Base-by-base conservation (phyloP, 2,797 vertebrate species). In the Agapornis canus region DNA sequence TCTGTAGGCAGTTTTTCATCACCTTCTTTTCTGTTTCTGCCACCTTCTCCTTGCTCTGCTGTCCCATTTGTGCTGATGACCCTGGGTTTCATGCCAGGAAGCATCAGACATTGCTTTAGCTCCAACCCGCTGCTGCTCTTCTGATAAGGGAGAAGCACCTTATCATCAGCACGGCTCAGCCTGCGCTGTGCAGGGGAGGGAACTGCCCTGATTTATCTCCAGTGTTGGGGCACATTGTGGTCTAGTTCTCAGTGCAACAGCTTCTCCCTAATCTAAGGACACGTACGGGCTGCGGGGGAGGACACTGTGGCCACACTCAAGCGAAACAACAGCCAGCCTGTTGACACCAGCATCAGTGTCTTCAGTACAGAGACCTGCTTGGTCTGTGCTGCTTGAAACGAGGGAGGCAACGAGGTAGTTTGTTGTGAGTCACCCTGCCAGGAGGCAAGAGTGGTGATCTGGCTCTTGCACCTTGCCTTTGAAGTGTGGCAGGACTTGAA, bases 211-310 rank as follows among this genome's bases (percentile, higher is more conserved):
- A 22, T 64, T 48, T 40, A 20, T 23, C 69, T 35, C 2, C 43
- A 8, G 17, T 60, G 27, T 54, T 3, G 5, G 49, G 32, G 6
- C 40, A 52, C 11, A 2, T 2, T 43, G 26, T 37, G 47, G n/a
- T 48, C 77, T 86, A 51, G 8, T 51, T 26, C 72, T 42, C 26
- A 31, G 54, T 35, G 79, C 64, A 27, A 5, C 26, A 86, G 60
- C 65, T 61, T 59, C 45, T 86, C 78, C 47, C 20, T 32, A 3
- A 64, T 61, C 37, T 82, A 23, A 66, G 54, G 68, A 49, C 68
- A 59, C 5, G 0, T 0, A 6, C 0, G 1, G 54, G 35, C 68
- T 73, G 25, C 19, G 47, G 14, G 11, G 18, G 10, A 39, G 60
- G 13, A 75, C 5, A 0, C 25, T 5, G 56, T 31, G 78, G 10